Base-by-base conservation (phyloP, 2,888 invertebrate genomes). In the Psococerastis gibbosa region DNA sequence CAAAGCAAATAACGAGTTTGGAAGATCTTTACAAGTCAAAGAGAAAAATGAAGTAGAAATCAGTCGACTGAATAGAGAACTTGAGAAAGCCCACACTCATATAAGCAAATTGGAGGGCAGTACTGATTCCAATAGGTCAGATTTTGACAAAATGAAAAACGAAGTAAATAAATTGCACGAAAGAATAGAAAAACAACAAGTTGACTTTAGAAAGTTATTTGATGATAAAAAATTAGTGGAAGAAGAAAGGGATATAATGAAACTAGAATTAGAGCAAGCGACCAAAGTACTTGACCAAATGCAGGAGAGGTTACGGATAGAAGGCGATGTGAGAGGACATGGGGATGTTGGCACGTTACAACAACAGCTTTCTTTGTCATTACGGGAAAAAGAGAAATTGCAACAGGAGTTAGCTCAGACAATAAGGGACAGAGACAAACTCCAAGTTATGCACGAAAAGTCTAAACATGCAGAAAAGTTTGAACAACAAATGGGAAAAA, bases 1-100 rank as follows among this genome's bases (percentile, higher is more conserved):
- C 56, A 84, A 85, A 61, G 81, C 84, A 42, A 74, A 84, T 51
- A 87, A 88, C 53, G 83, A 85, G 58, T 66, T 87, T 43, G 88
- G 88, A 56, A 84, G 85, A 61, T 81, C 83, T 11, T 73, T 84
- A 48, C 76, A 78, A 56, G 76, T 78, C 0, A 70, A 84, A 52
- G 84, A 85, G 56, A 75, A 82, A 41, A 83, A 83, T 5, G 51
- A 58, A 38, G 69, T 83, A 62, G 87, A 87, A 59, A 83, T 83
- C 22, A 82, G 82, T 44, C 70, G 83, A 49, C 64, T 87, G 49
- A 82, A 83, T 17, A 82, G 83, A 57, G 88, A 84, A 63, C 68
- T 83, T 45, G 87, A 85, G 60, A 85, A 85, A 62, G 78, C 83
- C 42, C 84, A 85, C 58, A 71, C 81, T 64, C 79, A 82, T 62